Evolutionary conservation across 1,140 invertebrate species (phyloP).

Genomic region (Diachasma alloeum): DNA sequence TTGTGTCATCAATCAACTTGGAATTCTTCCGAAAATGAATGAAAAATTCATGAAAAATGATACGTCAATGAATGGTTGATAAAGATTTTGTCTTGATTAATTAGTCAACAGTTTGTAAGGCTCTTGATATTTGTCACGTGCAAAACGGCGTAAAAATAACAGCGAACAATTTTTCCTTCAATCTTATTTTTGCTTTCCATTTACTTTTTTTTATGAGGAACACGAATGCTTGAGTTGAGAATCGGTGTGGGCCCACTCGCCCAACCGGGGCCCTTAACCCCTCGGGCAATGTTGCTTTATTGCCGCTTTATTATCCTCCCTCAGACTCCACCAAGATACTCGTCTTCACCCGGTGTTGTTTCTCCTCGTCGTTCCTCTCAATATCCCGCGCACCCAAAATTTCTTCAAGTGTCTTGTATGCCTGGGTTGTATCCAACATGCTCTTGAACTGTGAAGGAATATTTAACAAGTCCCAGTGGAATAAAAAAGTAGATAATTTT

Average conservation of each 20-base stretch:
- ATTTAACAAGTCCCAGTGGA: too few species aligned
- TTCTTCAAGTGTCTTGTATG: background rate
- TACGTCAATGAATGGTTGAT: too few species aligned
- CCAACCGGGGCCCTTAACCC: background rate
- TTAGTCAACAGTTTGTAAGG: too few species aligned
- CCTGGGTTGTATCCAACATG: too few species aligned
- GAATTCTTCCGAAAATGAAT: too few species aligned
- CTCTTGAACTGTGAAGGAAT: too few species aligned
- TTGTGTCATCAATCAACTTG: too few species aligned
- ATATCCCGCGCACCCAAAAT: background rate
- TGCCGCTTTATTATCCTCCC: conserved; percentile 11
- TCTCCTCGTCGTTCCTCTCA: background rate
- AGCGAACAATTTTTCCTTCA: background rate
- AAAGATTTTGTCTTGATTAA: too few species aligned
- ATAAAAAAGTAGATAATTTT: too few species aligned
- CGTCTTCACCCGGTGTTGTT: conserved; percentile 10
- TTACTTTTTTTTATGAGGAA: background rate
- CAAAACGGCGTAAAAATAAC: too few species aligned
- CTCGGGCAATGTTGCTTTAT: conserved; percentile 9
- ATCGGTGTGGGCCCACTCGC: background rate
- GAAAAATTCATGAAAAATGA: too few species aligned
- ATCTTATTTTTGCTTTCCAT: background rate
- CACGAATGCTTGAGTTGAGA: background rate
- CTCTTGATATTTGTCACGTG: too few species aligned
- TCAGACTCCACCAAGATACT: background rate